These are phyloP conservation scores for Metopolophium dirhodum DNA, from an alignment of 1,140 invertebrate species.

Conservation along the genomic window DNA sequence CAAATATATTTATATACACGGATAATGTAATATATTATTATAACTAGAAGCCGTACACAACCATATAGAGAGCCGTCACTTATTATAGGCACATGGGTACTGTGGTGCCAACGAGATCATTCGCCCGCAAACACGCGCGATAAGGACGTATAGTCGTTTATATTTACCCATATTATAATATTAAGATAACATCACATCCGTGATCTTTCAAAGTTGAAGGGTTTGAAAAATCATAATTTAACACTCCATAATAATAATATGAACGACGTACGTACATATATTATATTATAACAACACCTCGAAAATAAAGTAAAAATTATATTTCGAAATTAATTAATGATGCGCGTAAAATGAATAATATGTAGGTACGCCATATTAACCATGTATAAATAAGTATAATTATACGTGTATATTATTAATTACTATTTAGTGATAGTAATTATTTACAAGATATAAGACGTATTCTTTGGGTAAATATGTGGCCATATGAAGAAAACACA, in stretches of 20 bases:
- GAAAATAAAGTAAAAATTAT: background rate
- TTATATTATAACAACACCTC: background rate
- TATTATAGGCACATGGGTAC: background rate
- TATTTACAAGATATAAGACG: slow-evolving; percentile 12
- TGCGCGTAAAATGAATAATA: slow-evolving; percentile 12
- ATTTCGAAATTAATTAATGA: background rate
- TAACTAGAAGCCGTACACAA: background rate
- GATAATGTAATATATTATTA: background rate
- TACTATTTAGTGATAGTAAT: slow-evolving; percentile 14
- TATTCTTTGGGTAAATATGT: background rate
- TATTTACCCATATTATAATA: background rate
- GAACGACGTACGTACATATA: background rate
- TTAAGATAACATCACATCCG: background rate
- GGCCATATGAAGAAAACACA: background rate
- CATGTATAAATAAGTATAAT: background rate
- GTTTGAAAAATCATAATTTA: background rate
- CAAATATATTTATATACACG: background rate
- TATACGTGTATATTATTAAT: background rate
- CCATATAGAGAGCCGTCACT: background rate
- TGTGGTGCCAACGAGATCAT: background rate
- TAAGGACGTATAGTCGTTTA: background rate
- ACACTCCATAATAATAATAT: background rate
- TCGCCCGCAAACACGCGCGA: background rate
- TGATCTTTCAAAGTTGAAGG: background rate
- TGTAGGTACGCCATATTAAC: background rate